Base-by-base conservation (phyloP, 2,888 invertebrate genomes). In the Ophraella communa region DNA sequence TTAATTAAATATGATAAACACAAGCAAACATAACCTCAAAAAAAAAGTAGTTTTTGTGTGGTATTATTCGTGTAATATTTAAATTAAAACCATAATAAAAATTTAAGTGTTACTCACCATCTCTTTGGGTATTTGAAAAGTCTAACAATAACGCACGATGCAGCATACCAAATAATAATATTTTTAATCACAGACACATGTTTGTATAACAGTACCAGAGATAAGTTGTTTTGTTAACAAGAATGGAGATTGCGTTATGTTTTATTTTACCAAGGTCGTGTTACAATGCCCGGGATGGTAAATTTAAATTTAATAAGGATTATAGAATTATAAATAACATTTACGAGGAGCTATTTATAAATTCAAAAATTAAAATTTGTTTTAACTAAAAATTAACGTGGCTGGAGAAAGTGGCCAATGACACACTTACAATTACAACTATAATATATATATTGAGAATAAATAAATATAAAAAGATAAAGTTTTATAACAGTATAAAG, bases 211-310 rank as follows among this genome's bases (percentile, higher is more conserved):
- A 44, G 17, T 47, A 20, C 20, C 18, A 39, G 17, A 17, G 51
- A 30, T 55, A 42, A 42, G 39, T 55, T 55, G 42, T 55, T 55
- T 42, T 55, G 55, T 42, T 55, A 24, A 21, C 35, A 39, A 14
- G 14, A 55, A 33, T 11, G 4, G 17, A 42, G 42, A 55, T 55
- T 42, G 14, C 14, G 42, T 17, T 17, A 3, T 5, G 14, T 39
- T 39, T 14, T 14, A 14, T 17, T 39, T 8, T 17, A 39, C n/a
- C 39, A 39, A 39, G 39, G 39, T 39, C 39, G 39, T 17, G 14
- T 17, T 5, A 39, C 14, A 14, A 39, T 39, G 17, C 17, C 7
- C 17, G 14, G 17, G 5, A 2, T 4, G 17, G 0, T 14, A 39
- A 8, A 39, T 14, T 14, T 17, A 17, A 4, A 17, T 17, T 39